Base-by-base conservation (phyloP, 2,797 vertebrate species). In the Merluccius polli region DNA sequence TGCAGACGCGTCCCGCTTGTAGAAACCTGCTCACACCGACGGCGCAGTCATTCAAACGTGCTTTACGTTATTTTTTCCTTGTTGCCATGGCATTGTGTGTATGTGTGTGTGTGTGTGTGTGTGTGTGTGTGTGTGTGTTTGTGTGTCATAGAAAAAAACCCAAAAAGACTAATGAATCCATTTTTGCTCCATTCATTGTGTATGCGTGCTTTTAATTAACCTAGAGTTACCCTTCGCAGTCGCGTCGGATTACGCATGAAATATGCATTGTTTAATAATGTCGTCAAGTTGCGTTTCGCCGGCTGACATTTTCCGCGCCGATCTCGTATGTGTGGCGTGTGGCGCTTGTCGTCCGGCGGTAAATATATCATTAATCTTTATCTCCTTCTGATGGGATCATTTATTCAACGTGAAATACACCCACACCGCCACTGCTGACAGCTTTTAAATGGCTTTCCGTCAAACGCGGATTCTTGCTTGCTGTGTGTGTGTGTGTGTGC, bases 321-420 rank as follows among this genome's bases (percentile, higher is more conserved):
- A 81, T 89, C 78, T 78, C 75, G 67, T 71, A 77, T 79, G 82
- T 83, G 82, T 63, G 67, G 77, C 70, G 3, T 78, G 38, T 75
- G 74, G 75, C 78, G 80, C 80, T 78, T 87, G 86, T 89, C 89
- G 83, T 24, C 70, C 71, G 21, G 77, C 84, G 83, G 89, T 87
- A 87, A 89, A 88, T 87, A 82, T 79, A 80, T 86, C 84, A 88
- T 91, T 88, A 85, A 89, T 90, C 91, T 87, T 84, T 84, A 89
- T 91, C 77, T 85, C 48, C 0, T 67, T 83, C 70, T 79, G 71
- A 84, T 80, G 78, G 80, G 67, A 86, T 82, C 81, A 87, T 87
- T 87, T 83, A 89, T 88, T 86, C 83, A 82, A 71, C 77, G 86
- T 84, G 82, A 89, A 87, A 86, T 75, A 1, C 30, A 24, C 38